A percentile compares a stretch with the other conserved stretches of the same genome.
phyloP scores from a whole-genome alignment of 2,797 vertebrate genomes.

The Aselliscus stoliczkanus region DNA sequence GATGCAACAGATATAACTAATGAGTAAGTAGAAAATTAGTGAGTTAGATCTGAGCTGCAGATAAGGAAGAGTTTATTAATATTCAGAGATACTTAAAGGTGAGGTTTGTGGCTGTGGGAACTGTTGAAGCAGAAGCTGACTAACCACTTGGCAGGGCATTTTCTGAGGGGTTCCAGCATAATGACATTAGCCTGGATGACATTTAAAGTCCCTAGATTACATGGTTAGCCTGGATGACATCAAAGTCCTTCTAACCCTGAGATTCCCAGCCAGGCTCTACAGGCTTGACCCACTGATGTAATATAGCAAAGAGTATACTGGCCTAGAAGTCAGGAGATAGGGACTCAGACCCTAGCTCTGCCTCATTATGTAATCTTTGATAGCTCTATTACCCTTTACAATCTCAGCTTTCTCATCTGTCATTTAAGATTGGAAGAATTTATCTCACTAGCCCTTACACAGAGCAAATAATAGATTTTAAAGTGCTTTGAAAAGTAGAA shows the following conservation, averaged over 20 bases:
- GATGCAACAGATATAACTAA: neutral
- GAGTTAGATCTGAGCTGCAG: neutral
- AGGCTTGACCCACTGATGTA: neutral
- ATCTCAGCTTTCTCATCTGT: neutral
- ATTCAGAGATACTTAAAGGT: neutral
- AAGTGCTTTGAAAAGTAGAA: neutral
- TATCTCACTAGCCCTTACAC: neutral
- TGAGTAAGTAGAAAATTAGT: neutral
- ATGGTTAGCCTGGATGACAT: neutral
- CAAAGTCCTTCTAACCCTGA: neutral
- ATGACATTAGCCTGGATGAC: neutral
- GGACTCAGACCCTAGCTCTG: neutral
- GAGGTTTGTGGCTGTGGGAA: rapidly evolving
- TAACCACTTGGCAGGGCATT: neutral
- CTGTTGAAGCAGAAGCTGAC: neutral
- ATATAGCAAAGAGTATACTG: neutral
- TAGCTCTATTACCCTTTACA: neutral
- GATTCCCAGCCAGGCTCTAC: neutral
- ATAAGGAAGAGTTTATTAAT: neutral
- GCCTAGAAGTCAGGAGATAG: neutral
- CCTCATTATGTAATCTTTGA: neutral
- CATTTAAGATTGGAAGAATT: neutral
- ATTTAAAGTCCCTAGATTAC: neutral
- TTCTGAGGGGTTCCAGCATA: neutral
- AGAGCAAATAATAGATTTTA: neutral